phyloP scores from a whole-genome alignment of 2,797 vertebrate genomes.

The Anguilla megastoma region DNA sequence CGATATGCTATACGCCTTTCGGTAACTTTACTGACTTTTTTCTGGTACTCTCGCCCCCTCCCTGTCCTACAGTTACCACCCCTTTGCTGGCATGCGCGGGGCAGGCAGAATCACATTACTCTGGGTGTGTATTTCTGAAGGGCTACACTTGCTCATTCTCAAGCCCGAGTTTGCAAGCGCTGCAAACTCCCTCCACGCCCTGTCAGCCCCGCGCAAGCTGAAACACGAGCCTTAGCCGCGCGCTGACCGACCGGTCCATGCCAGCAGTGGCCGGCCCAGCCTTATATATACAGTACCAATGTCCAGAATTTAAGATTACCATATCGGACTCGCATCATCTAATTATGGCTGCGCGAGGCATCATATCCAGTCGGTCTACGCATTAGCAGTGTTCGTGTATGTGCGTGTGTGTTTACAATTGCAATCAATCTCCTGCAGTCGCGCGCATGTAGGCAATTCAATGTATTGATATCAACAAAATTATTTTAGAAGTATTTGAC shows the following conservation, averaged over 20 bases:
- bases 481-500: not conserved
- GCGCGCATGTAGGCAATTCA: not conserved
- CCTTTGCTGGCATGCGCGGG: not conserved
- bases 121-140: conserved; percentile 48
- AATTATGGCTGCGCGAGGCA: conserved; percentile 58
- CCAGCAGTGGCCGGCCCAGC: conserved; percentile 54
- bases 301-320: conserved; percentile 54
- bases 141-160: conserved; percentile 52
- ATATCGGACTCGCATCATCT: conserved; percentile 73
- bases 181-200: conserved; percentile 57
- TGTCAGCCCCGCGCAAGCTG: conserved; percentile 46
- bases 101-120: conserved; percentile 48
- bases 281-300: conserved; percentile 72
- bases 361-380: conserved; percentile 54
- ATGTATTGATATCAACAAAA: not conserved
- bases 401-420: not conserved
- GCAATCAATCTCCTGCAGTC: not conserved
- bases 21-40: not conserved
- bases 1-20: conserved; percentile 27
- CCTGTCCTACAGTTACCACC: conserved; percentile 14
- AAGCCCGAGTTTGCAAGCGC: conserved; percentile 62
- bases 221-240: conserved; percentile 60
- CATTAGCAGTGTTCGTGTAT: not conserved
- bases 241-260: conserved; percentile 41
- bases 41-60: not conserved